Percentiles rank a stretch among this genome's conserved stretches.
These are phyloP conservation scores for Delphinus delphis DNA, from an alignment of 2,113 vertebrate species.

Conservation along the genomic window DNA sequence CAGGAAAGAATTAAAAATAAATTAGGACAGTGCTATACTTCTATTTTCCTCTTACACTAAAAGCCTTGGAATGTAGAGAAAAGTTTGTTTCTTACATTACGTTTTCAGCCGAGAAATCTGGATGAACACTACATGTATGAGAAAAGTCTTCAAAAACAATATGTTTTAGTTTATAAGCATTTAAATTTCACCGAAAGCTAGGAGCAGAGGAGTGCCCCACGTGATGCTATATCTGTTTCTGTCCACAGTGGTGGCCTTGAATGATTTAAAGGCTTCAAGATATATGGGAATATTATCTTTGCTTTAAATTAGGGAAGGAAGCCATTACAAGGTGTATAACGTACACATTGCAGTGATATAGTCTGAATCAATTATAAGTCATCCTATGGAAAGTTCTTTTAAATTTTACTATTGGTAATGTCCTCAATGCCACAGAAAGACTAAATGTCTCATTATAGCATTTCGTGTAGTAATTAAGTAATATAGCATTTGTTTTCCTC, in stretches of 20 bases:
- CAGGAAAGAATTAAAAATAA: conserved; percentile 69
- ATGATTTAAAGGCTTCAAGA: not conserved
- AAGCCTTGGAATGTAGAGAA: not conserved
- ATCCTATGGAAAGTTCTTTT: not conserved
- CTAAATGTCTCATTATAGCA: not conserved
- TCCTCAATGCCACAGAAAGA: not conserved
- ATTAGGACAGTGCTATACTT: conserved; percentile 35
- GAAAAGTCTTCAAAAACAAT: not conserved
- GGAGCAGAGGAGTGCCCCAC: not conserved
- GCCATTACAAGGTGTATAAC: not conserved
- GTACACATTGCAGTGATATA: not conserved
- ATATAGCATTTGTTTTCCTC: not conserved
- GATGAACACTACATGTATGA: not conserved
- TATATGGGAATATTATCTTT: not conserved
- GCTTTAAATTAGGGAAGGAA: not conserved
- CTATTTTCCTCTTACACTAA: conserved; percentile 49
- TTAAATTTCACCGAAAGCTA: not conserved
- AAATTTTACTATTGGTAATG: not conserved
- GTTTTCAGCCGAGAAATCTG: conserved; percentile 47
- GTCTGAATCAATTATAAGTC: not conserved
- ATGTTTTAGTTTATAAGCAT: conserved; percentile 19
- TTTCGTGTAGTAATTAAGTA: not conserved
- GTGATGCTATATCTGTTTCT: not conserved
- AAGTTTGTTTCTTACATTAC: not conserved
- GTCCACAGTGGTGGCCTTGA: not conserved